These are phyloP conservation scores for Caerostris extrusa DNA, from an alignment of 1,140 invertebrate genomes.

Conservation along the genomic window DNA sequence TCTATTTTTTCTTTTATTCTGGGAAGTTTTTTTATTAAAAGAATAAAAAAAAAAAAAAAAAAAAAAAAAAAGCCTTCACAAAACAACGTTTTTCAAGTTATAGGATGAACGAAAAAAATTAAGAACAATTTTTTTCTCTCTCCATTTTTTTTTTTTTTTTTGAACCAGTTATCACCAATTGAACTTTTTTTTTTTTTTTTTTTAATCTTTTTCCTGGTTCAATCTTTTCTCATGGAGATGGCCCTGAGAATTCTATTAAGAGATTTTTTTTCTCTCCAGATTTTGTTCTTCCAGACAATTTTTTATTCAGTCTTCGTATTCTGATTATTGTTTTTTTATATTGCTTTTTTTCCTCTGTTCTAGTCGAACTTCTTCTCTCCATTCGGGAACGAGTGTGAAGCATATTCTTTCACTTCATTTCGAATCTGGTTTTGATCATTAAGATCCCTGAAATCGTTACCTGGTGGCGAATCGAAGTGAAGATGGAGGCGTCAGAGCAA, in stretches of 20 bases:
- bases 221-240: no score
- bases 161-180: slow-evolving; percentile 38
- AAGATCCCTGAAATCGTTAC: no score
- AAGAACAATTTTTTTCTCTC: no score
- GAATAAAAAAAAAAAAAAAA: slow-evolving; percentile 36
- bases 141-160: not conserved
- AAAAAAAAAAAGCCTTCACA: not conserved
- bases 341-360: not conserved
- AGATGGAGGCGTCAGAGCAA: no score
- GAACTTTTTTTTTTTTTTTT: slow-evolving; percentile 8
- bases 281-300: not conserved
- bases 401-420: no score
- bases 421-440: no score
- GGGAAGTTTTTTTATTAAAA: slow-evolving; percentile 49
- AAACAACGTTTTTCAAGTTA: slow-evolving; percentile 62
- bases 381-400: not conserved
- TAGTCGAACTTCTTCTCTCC: not conserved
- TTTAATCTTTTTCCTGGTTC: not conserved
- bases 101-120: not conserved
- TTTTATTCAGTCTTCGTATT: slow-evolving; percentile 13
- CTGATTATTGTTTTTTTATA: not conserved
- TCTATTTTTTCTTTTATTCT: slow-evolving; percentile 5
- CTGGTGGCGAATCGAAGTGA: no score
- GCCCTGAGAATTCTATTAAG: no score
- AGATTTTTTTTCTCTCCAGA: no score